Evolutionary conservation across 2,888 invertebrate genomes (phyloP), one percentile per base, ranked within the genome.

Genomic region (Tenodera sinensis): DNA sequence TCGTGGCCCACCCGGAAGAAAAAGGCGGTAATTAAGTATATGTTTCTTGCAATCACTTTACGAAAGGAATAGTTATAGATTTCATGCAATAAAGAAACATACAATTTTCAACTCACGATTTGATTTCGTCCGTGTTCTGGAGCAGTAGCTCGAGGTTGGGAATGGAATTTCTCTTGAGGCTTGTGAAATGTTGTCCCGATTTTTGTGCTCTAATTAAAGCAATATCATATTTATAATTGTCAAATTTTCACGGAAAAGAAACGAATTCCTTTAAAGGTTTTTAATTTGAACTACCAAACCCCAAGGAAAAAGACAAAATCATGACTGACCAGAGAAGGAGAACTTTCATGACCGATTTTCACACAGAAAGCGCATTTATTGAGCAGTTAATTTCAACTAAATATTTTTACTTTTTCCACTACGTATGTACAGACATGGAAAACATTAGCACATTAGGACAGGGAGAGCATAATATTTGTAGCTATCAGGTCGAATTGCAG

Each of bases 1-100:
- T 20, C 28, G 28, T 85, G 85, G 71, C 85, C 85, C 85, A 85
- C 85, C 85, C 47, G 85, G 47, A 85, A 85, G 85, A 54, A 71
- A 28, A 85, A 27, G 7, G 20, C 54, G 71, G 71, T 42, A 71
- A 85, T 71, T 71, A 85, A 14, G 15, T 28, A 28, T 28, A 54
- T 71, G 54, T 54, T 54, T 71, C 85, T 28, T 28, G 47, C 28
- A 85, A 85, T 85, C 85, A 85, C 15, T 28, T n/a, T 71, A 8
- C 27, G 27, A 28, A 28, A 71, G 85, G 85, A 85, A 71, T 85
- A 54, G 47, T 85, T 85, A 85, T 27, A 85, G 85, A 85, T 85
- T 85, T 85, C 85, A 85, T 85, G 85, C 85, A 85, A 47, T 25
- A 20, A 27, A 54, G 27, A 85, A 85, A 71, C 28, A 14, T 85